Conservation (phyloP, 2,113 vertebrate species). For the Zosterops hypoxanthus region DNA sequence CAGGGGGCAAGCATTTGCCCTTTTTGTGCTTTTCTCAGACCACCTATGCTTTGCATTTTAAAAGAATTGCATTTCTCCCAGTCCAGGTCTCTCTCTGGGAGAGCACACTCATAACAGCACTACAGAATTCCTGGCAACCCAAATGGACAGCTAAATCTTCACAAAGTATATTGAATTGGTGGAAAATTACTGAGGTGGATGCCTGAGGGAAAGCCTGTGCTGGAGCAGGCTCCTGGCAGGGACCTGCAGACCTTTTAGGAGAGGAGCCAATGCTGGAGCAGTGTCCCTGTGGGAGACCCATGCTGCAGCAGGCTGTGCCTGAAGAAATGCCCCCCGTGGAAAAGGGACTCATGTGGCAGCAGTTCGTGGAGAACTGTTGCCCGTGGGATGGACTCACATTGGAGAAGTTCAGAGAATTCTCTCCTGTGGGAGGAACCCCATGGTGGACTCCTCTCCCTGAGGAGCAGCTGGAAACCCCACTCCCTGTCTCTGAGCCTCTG, state of each 20-base stretch:
- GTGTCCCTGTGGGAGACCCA: neutral
- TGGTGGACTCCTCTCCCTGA: neutral
- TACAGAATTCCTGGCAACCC: neutral
- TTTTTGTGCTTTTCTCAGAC: neutral
- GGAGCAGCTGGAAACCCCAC: neutral
- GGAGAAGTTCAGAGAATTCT: neutral
- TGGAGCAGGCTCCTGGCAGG: neutral
- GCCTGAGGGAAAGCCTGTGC: neutral
- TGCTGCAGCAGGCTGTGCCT: neutral
- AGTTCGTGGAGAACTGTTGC: rapidly evolving
- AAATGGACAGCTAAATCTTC: neutral
- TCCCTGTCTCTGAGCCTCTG: neutral
- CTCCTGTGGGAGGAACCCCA: neutral
- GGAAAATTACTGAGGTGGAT: neutral
- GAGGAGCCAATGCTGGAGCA: neutral
- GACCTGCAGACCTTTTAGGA: neutral
- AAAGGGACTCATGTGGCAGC: neutral
- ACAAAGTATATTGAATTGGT: neutral
- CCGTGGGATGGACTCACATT: rapidly evolving
- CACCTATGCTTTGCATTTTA: neutral
- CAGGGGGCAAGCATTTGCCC: neutral
- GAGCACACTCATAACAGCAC: neutral
- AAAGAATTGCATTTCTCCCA: neutral
- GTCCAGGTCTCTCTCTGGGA: neutral
- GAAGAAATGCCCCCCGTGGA: neutral